Base-by-base conservation (phyloP, 2,888 invertebrate genomes). In the Sinohyriopsis cumingii region DNA sequence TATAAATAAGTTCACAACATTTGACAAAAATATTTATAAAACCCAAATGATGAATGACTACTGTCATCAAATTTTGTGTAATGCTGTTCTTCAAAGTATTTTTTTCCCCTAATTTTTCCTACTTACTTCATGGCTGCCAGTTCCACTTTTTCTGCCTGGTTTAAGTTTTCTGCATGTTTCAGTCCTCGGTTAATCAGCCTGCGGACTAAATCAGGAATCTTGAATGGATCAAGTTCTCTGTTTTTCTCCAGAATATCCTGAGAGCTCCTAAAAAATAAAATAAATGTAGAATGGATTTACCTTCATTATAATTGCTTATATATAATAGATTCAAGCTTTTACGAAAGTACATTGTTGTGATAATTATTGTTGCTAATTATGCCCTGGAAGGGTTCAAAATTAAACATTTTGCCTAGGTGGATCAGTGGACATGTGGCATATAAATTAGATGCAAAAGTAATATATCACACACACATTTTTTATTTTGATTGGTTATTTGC, bases 111-210 rank as follows among this genome's bases (percentile, higher is more conserved):
- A 65, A 0, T 18, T 65, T 65, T 53, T 57, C 7, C 15, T 28
- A 72, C 70, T 56, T 69, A 84, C 84, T 68, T 83, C 24, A 78
- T 57, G 2, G 68, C 25, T 18, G 73, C 65, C 22, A 82, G 72
- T 55, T 82, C 77, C 4, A 66, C 61, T 55, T 62, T 73, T 56
- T 84, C 81, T 15, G 67, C 72, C 54, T 76, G 75, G n/a, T 68
- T 74, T 12, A 78, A 64, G 15, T 70, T 73, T 3, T 66, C 68
- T 5, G 68, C 68, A 18, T 74, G 69, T 7, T 75, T 73, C 22
- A 84, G 71, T 2, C 83, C 82, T 22, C 77, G 65, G 62, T 85
- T 85, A 28, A 82, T 79, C 73, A 84, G 75, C 55, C 73, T 77
- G 15, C 83, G 73, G 9, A 82, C 66, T n/a, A 65, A 59, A 24